These are phyloP conservation scores for Clivina fossor DNA, from an alignment of 2,888 invertebrate species.

Conservation along the genomic window DNA sequence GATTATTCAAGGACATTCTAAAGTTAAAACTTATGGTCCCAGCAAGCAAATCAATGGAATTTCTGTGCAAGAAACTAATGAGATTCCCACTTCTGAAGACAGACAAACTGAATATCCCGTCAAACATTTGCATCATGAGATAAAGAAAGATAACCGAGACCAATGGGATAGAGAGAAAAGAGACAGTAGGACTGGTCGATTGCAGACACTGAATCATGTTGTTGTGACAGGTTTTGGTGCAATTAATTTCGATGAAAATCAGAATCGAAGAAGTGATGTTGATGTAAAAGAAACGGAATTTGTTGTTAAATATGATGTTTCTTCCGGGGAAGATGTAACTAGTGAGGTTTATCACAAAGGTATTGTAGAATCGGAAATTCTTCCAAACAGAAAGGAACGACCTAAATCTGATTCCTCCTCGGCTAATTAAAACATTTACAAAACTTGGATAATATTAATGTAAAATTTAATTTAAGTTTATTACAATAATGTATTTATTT, in stretches of 20 bases:
- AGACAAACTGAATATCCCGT: conserved; percentile 51
- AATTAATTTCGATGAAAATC: conserved; percentile 46
- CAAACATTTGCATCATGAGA: conserved; percentile 58
- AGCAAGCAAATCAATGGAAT: conserved; percentile 56
- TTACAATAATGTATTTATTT: conserved; percentile 26
- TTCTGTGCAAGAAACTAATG: conserved; percentile 57
- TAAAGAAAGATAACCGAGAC: conserved; percentile 48
- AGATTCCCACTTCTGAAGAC: conserved; percentile 57
- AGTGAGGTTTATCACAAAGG: conserved; percentile 63
- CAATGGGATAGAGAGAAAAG: conserved; percentile 36
- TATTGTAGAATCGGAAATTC: conserved; percentile 58
- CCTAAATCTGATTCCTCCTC: background rate
- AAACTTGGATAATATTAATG: no score
- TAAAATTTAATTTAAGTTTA: conserved; percentile 25
- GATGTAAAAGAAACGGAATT: conserved; percentile 60
- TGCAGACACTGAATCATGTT: conserved; percentile 51
- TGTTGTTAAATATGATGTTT: conserved; percentile 61
- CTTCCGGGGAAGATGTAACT: conserved; percentile 57
- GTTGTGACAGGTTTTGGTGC: conserved; percentile 51
- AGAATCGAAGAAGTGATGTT: conserved; percentile 39
- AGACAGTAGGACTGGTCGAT: conserved; percentile 46
- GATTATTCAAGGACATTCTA: conserved; percentile 83
- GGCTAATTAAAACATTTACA: no score
- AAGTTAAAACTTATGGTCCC: conserved; percentile 81
- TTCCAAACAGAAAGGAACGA: conserved; percentile 42